These are phyloP conservation scores for Zygothrica quintamaculata DNA, from an alignment of 2,888 invertebrate species.

Conservation along the genomic window DNA sequence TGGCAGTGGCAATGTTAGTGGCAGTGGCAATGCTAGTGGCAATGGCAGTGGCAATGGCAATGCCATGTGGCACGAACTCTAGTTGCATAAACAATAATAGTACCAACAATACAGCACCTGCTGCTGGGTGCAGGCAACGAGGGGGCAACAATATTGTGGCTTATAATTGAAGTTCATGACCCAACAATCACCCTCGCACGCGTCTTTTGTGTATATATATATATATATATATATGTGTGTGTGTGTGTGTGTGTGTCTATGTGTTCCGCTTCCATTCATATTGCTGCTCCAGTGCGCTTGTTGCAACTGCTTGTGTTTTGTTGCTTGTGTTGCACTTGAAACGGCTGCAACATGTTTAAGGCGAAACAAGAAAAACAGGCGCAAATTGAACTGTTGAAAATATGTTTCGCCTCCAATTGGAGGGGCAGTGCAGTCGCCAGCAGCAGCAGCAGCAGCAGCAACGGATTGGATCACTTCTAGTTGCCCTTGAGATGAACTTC, in stretches of 20 bases:
- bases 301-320: no score
- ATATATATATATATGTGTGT: constrained; percentile 18
- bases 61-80: constrained; percentile 21
- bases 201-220: constrained; percentile 31
- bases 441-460: constrained; percentile 7
- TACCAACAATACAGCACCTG: constrained; percentile 6
- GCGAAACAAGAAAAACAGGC: constrained; percentile 16
- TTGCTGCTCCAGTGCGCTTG: constrained; percentile 13
- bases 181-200: constrained; percentile 58
- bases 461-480: constrained; percentile 20
- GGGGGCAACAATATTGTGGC: constrained; percentile 27
- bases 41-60: constrained; percentile 9
- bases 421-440: no score
- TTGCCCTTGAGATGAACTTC: constrained; percentile 58
- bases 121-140: constrained; percentile 1
- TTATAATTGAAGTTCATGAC: constrained; percentile 76
- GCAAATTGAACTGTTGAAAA: constrained; percentile 57
- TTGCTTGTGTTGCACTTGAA: constrained; percentile 43
- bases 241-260: constrained; percentile 14
- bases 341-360: constrained; percentile 39
- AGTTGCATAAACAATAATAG: constrained; percentile 11
- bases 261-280: constrained; percentile 14
- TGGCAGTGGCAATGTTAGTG: constrained; percentile 5
- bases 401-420: constrained; percentile 35
- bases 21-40: neutral